These are phyloP conservation scores for Himalopsyche kuldschensis DNA, from an alignment of 2,888 invertebrate genomes.

Conservation along the genomic window DNA sequence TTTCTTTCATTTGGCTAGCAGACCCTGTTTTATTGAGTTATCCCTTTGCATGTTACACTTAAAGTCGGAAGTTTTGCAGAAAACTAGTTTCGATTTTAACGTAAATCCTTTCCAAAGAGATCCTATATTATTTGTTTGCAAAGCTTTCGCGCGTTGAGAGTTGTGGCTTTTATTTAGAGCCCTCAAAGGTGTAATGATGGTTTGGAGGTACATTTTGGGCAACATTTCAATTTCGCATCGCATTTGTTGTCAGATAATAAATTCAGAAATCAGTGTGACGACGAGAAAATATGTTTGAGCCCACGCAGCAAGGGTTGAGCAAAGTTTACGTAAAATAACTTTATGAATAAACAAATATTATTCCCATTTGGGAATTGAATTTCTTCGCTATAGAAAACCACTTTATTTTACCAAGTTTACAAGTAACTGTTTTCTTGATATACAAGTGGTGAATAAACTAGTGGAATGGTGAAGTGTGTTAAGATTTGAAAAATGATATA, in stretches of 20 bases:
- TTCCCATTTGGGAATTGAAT: neutral
- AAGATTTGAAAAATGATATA: neutral
- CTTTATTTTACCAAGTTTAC: neutral
- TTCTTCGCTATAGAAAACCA: neutral
- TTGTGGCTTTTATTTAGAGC: neutral
- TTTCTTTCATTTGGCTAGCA: constrained; percentile 22
- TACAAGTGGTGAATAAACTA: neutral
- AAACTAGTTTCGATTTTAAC: neutral
- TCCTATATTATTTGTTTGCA: neutral
- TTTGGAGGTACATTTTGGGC: neutral
- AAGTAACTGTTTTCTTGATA: neutral
- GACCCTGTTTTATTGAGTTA: constrained; percentile 36
- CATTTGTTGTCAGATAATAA: neutral
- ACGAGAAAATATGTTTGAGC: neutral
- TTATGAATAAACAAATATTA: neutral
- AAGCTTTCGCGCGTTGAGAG: neutral
- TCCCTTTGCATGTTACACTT: constrained; percentile 20
- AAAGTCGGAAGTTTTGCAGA: neutral
- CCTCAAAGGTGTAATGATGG: neutral
- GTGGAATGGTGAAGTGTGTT: neutral
- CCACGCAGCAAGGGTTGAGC: neutral
- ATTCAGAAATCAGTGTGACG: neutral
- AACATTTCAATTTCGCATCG: neutral
- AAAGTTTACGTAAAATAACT: neutral
- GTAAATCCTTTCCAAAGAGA: neutral